phyloP scores from a whole-genome alignment of 2,797 vertebrate species.

The Malacoraja senta region DNA sequence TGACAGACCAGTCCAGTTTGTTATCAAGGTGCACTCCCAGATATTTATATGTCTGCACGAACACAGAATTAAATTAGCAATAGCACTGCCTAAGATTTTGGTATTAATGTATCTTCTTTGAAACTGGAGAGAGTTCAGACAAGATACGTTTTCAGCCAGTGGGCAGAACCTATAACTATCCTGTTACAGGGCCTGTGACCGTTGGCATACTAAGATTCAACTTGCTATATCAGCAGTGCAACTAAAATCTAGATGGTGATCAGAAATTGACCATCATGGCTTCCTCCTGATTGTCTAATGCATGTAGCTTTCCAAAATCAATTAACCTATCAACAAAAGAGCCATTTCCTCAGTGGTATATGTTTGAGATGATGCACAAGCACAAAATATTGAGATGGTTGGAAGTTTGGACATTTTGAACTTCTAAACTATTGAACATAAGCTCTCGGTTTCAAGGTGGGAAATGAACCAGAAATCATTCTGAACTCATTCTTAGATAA shows the following conservation, averaged over 20 bases:
- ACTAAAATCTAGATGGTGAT: not conserved
- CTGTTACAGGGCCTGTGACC: not conserved
- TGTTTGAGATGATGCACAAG: not conserved
- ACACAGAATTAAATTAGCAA: too few relatives aligned
- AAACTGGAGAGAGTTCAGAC: too few relatives aligned
- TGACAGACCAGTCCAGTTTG: too few relatives aligned
- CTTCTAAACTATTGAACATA: not conserved
- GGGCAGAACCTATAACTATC: too few relatives aligned
- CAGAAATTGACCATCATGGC: not conserved
- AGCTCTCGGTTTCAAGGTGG: not conserved
- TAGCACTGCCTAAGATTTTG: too few relatives aligned
- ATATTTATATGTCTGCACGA: too few relatives aligned
- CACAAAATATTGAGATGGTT: not conserved
- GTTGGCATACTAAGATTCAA: not conserved
- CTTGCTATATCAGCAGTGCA: not conserved
- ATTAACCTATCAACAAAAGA: not conserved
- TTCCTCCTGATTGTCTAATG: not conserved
- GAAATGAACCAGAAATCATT: not conserved
- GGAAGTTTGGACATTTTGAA: not conserved
- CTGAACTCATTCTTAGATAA: not conserved
- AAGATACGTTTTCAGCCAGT: too few relatives aligned
- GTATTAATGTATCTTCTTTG: too few relatives aligned
- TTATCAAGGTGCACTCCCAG: too few relatives aligned
- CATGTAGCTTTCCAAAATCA: not conserved
- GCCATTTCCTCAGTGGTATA: not conserved